A percentile compares a stretch with the other conserved stretches of the same genome.
These are phyloP conservation scores for Porphyrio hochstetteri DNA, from an alignment of 2,113 vertebrate genomes.

Conservation along the genomic window DNA sequence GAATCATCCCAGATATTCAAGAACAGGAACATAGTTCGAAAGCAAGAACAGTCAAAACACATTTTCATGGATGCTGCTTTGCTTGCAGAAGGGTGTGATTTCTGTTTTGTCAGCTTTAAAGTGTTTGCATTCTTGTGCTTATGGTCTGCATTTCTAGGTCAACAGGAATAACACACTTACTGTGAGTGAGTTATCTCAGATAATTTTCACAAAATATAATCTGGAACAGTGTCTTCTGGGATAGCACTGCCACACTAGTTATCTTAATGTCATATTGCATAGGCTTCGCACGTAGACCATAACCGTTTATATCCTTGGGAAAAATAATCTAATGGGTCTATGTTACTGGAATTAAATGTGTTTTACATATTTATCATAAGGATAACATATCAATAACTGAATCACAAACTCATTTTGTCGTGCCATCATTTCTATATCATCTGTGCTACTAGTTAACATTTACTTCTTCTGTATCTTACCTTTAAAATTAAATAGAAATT, in stretches of 20 bases:
- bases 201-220: background rate
- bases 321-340: background rate
- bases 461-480: background rate
- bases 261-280: background rate
- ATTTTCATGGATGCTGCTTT: constrained; percentile 9
- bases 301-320: background rate
- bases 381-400: constrained; percentile 22
- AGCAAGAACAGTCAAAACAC: background rate
- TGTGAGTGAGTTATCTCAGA: background rate
- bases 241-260: background rate
- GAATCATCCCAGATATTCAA: background rate
- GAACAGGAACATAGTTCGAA: background rate
- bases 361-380: constrained; percentile 11
- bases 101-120: constrained; percentile 12
- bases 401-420: background rate
- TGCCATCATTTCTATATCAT: background rate
- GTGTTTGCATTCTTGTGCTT: background rate
- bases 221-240: background rate
- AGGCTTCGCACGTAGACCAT: background rate
- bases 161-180: background rate
- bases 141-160: background rate
- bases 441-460: background rate
- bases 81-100: background rate
- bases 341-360: background rate
- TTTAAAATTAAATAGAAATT: background rate